Base-by-base conservation (phyloP, 2,113 vertebrate species). In the Glareola pratincola region DNA sequence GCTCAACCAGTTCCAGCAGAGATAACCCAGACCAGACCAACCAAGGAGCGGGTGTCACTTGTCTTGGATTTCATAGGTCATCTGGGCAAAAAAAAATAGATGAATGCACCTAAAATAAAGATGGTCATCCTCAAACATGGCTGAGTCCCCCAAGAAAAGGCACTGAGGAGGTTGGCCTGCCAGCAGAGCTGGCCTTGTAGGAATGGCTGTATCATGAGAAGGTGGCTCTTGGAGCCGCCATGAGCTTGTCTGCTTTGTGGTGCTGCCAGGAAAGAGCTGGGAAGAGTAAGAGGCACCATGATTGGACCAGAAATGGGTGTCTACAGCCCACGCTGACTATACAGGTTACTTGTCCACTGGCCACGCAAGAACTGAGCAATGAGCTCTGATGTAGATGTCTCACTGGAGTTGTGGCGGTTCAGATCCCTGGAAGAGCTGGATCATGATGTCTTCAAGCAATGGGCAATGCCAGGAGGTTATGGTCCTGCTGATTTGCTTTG, bases 151-250 rank as follows among this genome's bases (percentile, higher is more conserved):
- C 36, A 3, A 5, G 75, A 5, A 72, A 84, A 80, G 94, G 37
- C 39, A 27, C 48, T 9, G 73, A 36, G 39, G 72, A 12, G 16
- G 15, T 9, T 26, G 39, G 23, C 27, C 54, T 34, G 26, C 30
- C 34, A 48, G 77, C 34, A 72, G 27, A 69, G 62, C 51, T 60
- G 69, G 59, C 47, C 80, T 67, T 73, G 76, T 10, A 43, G 78
- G 41, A 48, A 5, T 2, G 62, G 71, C 26, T 79, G 39, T 9
- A 8, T 2, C 4, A 1, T 9, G 51, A 60, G 21, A 12, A 0
- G 4, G 27, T 20, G 75, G 56, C 13, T 68, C 56, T 41, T 1
- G 0, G 64, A 77, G 81, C 77, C 63, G 69, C 53, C 36, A 2
- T 0, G 37, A 5, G 64, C 43, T 71, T 36, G 30, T 16, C 71